Conservation (phyloP, 2,113 vertebrate genomes). For the Grammomys dolichurus region DNA sequence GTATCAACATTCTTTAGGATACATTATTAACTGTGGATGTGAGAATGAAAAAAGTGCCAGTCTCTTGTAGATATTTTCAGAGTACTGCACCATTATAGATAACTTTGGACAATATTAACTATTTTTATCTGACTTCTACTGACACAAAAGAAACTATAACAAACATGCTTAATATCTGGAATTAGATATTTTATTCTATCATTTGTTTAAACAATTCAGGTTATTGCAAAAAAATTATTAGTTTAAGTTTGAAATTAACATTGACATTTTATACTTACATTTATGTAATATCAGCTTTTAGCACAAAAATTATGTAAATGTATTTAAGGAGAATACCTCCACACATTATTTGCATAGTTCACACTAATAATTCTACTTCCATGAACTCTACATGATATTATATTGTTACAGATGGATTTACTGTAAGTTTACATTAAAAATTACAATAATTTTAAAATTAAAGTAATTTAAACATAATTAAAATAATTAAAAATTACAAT, state of each 20-base stretch:
- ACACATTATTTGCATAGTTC: not conserved
- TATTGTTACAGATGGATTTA: no score
- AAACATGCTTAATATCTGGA: not conserved
- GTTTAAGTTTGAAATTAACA: not conserved
- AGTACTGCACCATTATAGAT: not conserved
- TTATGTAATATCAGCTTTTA: not conserved
- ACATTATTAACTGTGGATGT: not conserved
- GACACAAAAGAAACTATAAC: not conserved
- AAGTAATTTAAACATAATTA: not conserved
- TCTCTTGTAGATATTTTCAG: not conserved
- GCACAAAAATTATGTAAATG: not conserved
- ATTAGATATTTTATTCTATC: not conserved
- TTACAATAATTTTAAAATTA: not conserved
- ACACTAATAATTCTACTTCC: not conserved
- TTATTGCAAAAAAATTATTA: not conserved
- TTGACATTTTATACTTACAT: not conserved
- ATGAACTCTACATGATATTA: not conserved
- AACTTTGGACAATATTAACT: not conserved
- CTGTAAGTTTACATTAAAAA: not conserved
- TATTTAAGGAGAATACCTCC: not conserved
- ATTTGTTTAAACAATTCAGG: not conserved
- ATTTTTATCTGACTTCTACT: not conserved
- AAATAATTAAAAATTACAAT: not conserved
- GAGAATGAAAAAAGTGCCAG: not conserved
- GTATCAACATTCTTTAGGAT: rapidly evolving